phyloP scores from a whole-genome alignment of 2,113 vertebrate species.

The Notiomystis cincta region DNA sequence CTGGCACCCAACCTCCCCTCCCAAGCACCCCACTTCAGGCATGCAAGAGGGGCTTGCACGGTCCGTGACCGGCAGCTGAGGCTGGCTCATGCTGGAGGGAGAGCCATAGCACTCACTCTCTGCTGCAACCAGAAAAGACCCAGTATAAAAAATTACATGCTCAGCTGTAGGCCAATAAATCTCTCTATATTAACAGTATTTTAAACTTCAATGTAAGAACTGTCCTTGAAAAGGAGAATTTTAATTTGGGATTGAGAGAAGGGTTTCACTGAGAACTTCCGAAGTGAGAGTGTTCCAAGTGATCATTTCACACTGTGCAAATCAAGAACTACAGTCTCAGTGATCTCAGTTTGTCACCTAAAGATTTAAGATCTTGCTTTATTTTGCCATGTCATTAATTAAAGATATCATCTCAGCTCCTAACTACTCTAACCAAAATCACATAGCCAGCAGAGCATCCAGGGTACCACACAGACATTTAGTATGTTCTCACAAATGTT shows the following conservation, averaged over 20 bases:
- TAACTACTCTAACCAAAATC: background rate
- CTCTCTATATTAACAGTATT: background rate
- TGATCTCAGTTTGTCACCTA: background rate
- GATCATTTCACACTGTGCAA: background rate
- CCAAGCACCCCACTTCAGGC: rapidly evolving
- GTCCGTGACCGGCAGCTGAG: too few relatives aligned
- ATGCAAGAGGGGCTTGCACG: rapidly evolving
- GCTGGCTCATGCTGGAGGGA: rapidly evolving
- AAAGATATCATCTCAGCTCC: background rate
- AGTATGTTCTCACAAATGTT: background rate
- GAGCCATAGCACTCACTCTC: too few relatives aligned
- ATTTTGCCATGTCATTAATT: background rate
- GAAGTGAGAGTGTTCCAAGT: background rate
- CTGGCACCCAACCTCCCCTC: rapidly evolving
- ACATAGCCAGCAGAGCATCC: background rate
- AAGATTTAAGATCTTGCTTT: background rate
- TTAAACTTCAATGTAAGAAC: background rate
- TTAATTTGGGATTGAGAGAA: background rate
- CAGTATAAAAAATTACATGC: background rate
- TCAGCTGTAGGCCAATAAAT: background rate
- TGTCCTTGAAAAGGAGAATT: background rate
- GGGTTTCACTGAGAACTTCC: background rate
- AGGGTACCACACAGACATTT: background rate
- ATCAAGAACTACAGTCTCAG: background rate
- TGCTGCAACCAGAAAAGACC: background rate